phyloP scores from a whole-genome alignment of 1,140 invertebrate genomes.

The Patella vulgata region DNA sequence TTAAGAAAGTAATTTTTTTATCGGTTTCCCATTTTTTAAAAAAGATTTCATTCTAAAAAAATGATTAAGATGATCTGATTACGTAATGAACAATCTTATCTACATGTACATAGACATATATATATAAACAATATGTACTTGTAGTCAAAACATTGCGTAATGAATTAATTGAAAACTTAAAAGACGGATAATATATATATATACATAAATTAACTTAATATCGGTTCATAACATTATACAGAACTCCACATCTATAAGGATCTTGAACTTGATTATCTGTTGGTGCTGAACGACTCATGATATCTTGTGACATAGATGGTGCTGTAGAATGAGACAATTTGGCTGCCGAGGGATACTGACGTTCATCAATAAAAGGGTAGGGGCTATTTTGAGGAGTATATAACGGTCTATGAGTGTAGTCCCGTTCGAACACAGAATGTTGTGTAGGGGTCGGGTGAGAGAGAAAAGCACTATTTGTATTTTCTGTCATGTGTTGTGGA shows the following conservation, averaged over 20 bases:
- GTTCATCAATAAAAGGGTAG: constrained; percentile 57
- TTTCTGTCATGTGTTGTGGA: constrained; percentile 54
- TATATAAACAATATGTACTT: too few relatives aligned
- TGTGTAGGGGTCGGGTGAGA: constrained; percentile 52
- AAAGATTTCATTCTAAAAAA: too few relatives aligned
- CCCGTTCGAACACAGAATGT: constrained; percentile 57
- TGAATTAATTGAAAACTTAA: too few relatives aligned
- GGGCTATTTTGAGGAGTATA: constrained; percentile 56
- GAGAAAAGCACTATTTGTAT: constrained; percentile 57
- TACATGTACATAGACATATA: too few relatives aligned
- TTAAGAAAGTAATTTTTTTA: too few relatives aligned
- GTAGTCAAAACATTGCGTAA: too few relatives aligned
- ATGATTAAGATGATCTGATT: too few relatives aligned
- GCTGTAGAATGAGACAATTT: constrained; percentile 51
- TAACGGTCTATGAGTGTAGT: constrained; percentile 52
- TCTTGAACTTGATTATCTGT: constrained; percentile 55
- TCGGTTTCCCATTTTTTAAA: too few relatives aligned
- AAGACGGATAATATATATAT: too few relatives aligned
- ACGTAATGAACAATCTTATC: too few relatives aligned
- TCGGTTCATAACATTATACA: constrained; percentile 64
- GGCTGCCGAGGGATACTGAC: constrained; percentile 41
- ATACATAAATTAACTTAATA: constrained; percentile 42
- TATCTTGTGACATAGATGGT: constrained; percentile 44
- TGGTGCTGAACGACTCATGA: constrained; percentile 44
- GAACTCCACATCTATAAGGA: constrained; percentile 58